Conservation (phyloP, 1,140 invertebrate genomes). For the Eulimnadia texana region DNA sequence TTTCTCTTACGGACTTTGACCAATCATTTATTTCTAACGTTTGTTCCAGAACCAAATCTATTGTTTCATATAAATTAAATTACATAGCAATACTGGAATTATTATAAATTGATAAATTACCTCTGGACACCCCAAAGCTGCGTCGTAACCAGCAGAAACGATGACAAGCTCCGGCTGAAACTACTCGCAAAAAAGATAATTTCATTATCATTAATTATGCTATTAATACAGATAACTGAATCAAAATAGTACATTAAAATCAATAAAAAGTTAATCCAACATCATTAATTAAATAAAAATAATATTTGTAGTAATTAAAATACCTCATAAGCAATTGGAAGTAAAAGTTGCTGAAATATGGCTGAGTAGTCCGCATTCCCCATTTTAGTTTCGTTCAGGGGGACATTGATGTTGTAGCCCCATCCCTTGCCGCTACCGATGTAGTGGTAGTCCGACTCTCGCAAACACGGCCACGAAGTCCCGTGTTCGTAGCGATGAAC, state of each 20-base stretch:
- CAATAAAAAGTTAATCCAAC: too few relatives aligned
- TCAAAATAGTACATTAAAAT: constrained; percentile 9
- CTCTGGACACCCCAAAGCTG: constrained; percentile 65
- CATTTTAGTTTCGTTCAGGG: constrained; percentile 70
- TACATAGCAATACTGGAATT: too few relatives aligned
- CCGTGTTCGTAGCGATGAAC: constrained; percentile 93
- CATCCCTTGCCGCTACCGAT: constrained; percentile 54
- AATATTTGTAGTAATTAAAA: constrained; percentile 36
- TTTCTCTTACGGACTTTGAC: too few relatives aligned
- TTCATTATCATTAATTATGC: not conserved
- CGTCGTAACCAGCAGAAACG: constrained; percentile 70
- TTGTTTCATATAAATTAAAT: too few relatives aligned
- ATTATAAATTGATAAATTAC: constrained; percentile 28
- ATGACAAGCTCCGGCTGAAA: constrained; percentile 64
- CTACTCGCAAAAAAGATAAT: constrained; percentile 31
- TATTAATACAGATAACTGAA: constrained; percentile 23
- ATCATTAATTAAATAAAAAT: constrained; percentile 40
- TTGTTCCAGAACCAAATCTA: too few relatives aligned
- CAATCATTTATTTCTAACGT: too few relatives aligned
- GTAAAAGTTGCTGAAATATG: constrained; percentile 72
- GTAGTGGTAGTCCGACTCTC: constrained; percentile 74
- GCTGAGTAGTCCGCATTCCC: constrained; percentile 76
- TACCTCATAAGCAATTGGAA: constrained; percentile 84
- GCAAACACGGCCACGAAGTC: constrained; percentile 80
- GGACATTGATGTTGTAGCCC: constrained; percentile 87